Base-by-base conservation (phyloP, 2,113 vertebrate genomes). In the Heteronetta atricapilla region DNA sequence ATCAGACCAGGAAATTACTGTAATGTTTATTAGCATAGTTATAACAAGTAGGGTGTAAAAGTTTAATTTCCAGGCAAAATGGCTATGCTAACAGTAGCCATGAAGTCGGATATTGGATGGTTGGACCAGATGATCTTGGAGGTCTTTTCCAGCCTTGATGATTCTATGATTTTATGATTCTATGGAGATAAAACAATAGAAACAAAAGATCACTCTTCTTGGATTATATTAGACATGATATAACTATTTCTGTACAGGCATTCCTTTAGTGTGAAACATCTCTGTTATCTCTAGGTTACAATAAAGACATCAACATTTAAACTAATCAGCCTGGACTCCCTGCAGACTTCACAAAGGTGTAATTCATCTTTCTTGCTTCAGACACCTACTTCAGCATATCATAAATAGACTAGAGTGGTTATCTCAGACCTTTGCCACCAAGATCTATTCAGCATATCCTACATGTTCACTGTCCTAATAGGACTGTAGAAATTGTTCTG, bases 351-450 rank as follows among this genome's bases (percentile, higher is more conserved):
- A n/a, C 0, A 0, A 74, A 93, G 83, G 70, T 94, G 26, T 82
- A 81, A 94, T 94, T 92, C 93, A 44, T 90, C 89, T 92, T 88
- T 48, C 36, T 29, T 69, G 38, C 92, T 96, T 92, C 89, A 96
- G 88, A 76, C 83, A 89, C 91, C 76, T 94, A 90, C 74, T 96
- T 95, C 77, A 89, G 66, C 34, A 82, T 93, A 94, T 89, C 94
- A 90, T n/a, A 82, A 95, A 90, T 63, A 92, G 2, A 69, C 82
- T 59, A 29, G 11, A 9, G 21, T 73, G 42, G 59, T 42, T 93
- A 70, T 91, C 79, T 69, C 50, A 62, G 46, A 42, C n/a, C 44
- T 67, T 88, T 76, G 55, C 68, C 50, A 70, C 14, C 52, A 55
- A 3, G 68, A 86, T 53, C 67, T 83, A 11, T 83, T 63, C 42